These are phyloP conservation scores for Perognathus longimembris DNA, from an alignment of 2,113 vertebrate genomes.

Conservation along the genomic window DNA sequence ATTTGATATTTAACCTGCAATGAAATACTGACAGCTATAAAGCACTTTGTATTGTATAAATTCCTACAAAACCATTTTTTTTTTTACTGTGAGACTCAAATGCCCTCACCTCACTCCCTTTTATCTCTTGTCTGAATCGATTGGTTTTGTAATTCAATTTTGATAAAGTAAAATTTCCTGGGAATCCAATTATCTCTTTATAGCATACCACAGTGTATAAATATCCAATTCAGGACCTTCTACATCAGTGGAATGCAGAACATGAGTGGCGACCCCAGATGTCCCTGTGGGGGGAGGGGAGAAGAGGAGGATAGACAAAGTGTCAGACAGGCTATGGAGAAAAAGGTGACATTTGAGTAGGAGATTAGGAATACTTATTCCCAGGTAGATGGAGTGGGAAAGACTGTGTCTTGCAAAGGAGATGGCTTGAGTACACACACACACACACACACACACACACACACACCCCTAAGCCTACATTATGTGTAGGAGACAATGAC, in stretches of 20 bases:
- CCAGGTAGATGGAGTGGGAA: neutral
- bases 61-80: neutral
- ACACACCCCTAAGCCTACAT: neutral
- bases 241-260: neutral
- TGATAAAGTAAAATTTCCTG: conserved; percentile 57
- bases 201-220: conserved; percentile 11
- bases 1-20: conserved; percentile 6
- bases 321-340: neutral
- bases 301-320: neutral
- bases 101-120: conserved; percentile 8
- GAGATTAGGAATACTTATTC: neutral
- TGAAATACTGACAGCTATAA: neutral
- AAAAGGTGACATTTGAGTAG: neutral
- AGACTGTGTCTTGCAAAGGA: neutral
- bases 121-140: conserved; percentile 41
- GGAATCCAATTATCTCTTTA: conserved; percentile 61
- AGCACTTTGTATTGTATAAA: neutral
- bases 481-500: neutral
- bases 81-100: neutral
- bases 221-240: neutral
- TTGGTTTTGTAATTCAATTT: conserved; percentile 72
- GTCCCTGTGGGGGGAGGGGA: neutral
- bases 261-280: conserved; percentile 6
- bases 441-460: too few species aligned
- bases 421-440: neutral